Conservation (phyloP, 1,140 invertebrate species). For the Berghia stephanieae region DNA sequence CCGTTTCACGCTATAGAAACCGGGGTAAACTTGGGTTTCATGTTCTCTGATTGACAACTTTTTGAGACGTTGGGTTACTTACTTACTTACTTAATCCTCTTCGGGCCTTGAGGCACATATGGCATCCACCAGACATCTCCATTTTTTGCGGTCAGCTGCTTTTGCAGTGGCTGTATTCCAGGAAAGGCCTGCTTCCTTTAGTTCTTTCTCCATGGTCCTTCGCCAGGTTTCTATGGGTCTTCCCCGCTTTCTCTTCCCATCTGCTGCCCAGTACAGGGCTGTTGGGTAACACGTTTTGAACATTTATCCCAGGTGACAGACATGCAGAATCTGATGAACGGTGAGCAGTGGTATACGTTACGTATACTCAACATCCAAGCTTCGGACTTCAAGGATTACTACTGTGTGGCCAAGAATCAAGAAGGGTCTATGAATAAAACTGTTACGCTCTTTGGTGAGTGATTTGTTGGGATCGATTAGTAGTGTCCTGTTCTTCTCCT, state of each 20-base stretch:
- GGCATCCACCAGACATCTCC: too few relatives aligned
- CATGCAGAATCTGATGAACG: slow-evolving; percentile 43
- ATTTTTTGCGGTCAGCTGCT: too few relatives aligned
- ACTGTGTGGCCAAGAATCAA: slow-evolving; percentile 11
- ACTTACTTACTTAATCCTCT: too few relatives aligned
- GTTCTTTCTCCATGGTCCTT: neutral
- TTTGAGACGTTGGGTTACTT: too few relatives aligned
- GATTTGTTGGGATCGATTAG: neutral
- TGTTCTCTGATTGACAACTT: too few relatives aligned
- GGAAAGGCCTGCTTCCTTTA: too few relatives aligned
- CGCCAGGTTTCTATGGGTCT: neutral
- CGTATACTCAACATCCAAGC: neutral
- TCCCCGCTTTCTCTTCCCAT: neutral
- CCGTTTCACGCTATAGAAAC: too few relatives aligned
- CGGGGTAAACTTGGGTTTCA: too few relatives aligned
- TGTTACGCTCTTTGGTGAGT: neutral
- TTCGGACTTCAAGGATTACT: neutral
- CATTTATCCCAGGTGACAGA: slow-evolving; percentile 39
- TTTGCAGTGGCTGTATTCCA: too few relatives aligned
- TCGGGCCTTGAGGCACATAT: too few relatives aligned
- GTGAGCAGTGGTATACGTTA: slow-evolving; percentile 38
- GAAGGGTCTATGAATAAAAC: neutral
- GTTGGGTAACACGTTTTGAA: neutral
- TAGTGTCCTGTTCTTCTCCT: neutral
- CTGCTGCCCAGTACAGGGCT: too few relatives aligned